Base-by-base conservation (phyloP, 2,113 vertebrate genomes). In the Amazona vittata region DNA sequence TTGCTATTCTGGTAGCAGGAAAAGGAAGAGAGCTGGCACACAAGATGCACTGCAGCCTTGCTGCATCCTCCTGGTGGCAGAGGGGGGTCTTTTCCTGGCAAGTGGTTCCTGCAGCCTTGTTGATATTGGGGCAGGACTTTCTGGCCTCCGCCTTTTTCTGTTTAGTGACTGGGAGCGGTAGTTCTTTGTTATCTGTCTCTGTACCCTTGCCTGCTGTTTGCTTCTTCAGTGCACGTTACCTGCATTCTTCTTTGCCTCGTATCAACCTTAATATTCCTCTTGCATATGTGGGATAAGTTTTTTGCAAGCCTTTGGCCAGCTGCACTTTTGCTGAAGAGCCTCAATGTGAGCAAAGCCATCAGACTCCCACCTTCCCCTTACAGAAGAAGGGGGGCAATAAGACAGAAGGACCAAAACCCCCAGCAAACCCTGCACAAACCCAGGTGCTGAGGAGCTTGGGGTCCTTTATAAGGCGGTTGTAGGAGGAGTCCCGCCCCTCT, bases 401-500 rank as follows among this genome's bases (percentile, higher is more conserved):
- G 25, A 24, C 44, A 5, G 19, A 19, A 68, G 5, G 1, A 20
- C 19, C 7, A 10, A 19, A 37, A 33, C 4, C 29, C 21, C 24
- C 35, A 2, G 15, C 2, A 15, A 20, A 63, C 24, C 29, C 85
- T 4, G 41, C 39, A 29, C 46, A 46, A 37, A 52, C 31, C 20
- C 17, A 21, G n/a, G 35, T 20, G 12, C 19, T 59, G 55, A 24
- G 20, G 4, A 13, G 4, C 33, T n/a, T 21, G 33, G 33, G 57
- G 33, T 59, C 57, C 57, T 59, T 59, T 59, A n/a, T n/a, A 59
- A 59, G 33, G 21, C 57, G 57, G 55, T 15, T 59, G 55, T 59
- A n/a, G 33, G 57, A 59, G 33, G 33, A n/a, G 85, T 57, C 70
- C 89, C 96, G 11, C 92, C 90, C 85, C 88, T 81, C 53, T 4